These are phyloP conservation scores for Liparis tanakae DNA, from an alignment of 2,797 vertebrate genomes.

Conservation along the genomic window DNA sequence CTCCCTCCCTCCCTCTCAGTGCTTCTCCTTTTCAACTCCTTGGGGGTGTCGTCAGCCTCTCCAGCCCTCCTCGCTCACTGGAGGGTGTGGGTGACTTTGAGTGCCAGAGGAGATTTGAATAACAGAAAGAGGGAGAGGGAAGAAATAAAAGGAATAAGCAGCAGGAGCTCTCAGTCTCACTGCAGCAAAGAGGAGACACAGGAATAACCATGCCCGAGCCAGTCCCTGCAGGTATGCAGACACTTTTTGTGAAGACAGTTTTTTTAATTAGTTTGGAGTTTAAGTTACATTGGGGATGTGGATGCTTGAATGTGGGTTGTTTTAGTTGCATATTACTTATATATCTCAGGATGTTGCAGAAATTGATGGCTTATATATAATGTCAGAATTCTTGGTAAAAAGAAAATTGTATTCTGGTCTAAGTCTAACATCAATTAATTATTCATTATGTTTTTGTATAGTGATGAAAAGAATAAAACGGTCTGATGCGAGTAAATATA, in stretches of 20 bases:
- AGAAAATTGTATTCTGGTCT: neutral
- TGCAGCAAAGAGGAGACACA: slow-evolving; percentile 70
- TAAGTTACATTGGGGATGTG: slow-evolving; percentile 15
- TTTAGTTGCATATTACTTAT: slow-evolving; percentile 15
- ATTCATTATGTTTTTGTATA: neutral
- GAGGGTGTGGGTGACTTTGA: slow-evolving; percentile 74
- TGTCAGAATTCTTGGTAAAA: neutral
- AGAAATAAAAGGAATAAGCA: slow-evolving; percentile 80
- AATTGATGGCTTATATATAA: neutral
- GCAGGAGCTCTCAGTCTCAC: slow-evolving; percentile 62
- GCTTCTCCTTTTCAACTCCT: slow-evolving; percentile 60
- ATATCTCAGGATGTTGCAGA: slow-evolving; percentile 24
- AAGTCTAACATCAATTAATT: neutral
- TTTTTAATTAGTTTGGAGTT: slow-evolving; percentile 52
- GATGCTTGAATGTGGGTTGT: slow-evolving; percentile 26
- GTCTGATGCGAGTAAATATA: neutral
- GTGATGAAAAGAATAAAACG: neutral
- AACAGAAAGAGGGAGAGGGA: slow-evolving; percentile 63
- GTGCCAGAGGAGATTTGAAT: slow-evolving; percentile 79
- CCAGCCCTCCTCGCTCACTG: slow-evolving; percentile 53
- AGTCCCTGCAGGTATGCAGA: slow-evolving; percentile 75
- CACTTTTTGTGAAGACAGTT: slow-evolving; percentile 51
- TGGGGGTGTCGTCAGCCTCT: slow-evolving; percentile 63
- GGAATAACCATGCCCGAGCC: slow-evolving; percentile 79
- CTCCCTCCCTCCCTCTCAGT: slow-evolving; percentile 22